Conservation (phyloP, 2,113 vertebrate species). For the Melanotaenia duboulayi region DNA sequence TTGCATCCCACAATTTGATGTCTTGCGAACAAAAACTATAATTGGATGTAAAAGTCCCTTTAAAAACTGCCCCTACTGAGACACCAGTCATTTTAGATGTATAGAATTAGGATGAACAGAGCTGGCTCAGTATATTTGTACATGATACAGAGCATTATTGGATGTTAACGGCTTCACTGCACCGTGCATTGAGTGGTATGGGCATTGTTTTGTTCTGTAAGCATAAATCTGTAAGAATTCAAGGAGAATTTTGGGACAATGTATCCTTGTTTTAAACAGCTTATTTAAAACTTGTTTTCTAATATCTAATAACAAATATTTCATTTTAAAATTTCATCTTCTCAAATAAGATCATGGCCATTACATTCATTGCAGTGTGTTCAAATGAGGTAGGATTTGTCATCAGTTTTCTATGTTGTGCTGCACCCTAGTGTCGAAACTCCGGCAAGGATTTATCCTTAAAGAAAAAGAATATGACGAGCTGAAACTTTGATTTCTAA, state of each 20-base stretch:
- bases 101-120: neutral
- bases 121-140: neutral
- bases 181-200: neutral
- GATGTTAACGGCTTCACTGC: neutral
- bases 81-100: neutral
- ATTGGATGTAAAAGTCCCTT: too few relatives aligned
- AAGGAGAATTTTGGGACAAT: neutral
- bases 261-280: neutral
- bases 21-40: too few relatives aligned
- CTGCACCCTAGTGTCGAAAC: constrained; percentile 68
- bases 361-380: constrained; percentile 2
- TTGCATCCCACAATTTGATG: too few relatives aligned
- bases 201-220: neutral
- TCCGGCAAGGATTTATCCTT: neutral
- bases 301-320: neutral
- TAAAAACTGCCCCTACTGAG: neutral
- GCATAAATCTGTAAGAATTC: too few relatives aligned
- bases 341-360: constrained; percentile 9
- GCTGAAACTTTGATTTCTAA: neutral
- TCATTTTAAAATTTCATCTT: neutral
- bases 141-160: neutral
- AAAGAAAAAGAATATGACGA: neutral
- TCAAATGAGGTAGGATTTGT: neutral
- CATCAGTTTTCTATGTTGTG: constrained; percentile 27
- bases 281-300: neutral